Conservation (phyloP, 2,797 vertebrate genomes). For the Microcaecilia unicolor region DNA sequence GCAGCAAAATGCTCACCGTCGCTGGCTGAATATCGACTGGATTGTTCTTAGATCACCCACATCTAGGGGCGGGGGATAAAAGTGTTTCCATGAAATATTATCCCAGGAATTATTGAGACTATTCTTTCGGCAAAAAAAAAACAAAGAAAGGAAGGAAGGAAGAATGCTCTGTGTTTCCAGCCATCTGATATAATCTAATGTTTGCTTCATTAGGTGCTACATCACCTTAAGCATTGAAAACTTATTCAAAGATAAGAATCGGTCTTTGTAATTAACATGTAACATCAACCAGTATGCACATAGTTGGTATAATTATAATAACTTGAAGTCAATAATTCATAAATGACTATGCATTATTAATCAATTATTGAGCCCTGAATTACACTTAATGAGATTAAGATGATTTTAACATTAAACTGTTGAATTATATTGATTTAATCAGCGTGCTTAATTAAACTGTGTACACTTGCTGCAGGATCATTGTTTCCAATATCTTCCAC, state of each 20-base stretch:
- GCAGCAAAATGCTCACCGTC: too few species aligned
- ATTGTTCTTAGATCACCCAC: not conserved
- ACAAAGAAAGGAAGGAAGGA: constrained; percentile 5
- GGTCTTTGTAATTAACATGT: constrained; percentile 49
- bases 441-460: constrained; percentile 63
- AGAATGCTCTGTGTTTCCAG: constrained; percentile 11
- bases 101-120: too few species aligned
- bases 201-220: constrained; percentile 21
- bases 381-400: constrained; percentile 65
- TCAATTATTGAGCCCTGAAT: constrained; percentile 64
- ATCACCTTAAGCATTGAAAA: constrained; percentile 39
- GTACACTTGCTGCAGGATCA: constrained; percentile 52
- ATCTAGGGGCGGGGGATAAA: not conserved
- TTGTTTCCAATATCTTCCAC: constrained; percentile 43
- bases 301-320: constrained; percentile 51
- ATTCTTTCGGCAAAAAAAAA: too few species aligned
- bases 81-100: too few species aligned
- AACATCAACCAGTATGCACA: constrained; percentile 28
- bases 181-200: constrained; percentile 36
- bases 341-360: constrained; percentile 70
- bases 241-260: constrained; percentile 27
- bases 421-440: constrained; percentile 63
- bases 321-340: constrained; percentile 67
- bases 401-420: constrained; percentile 56
- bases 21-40: too few species aligned